Evolutionary conservation across 2,888 invertebrate species (phyloP), one percentile per base, ranked within the genome.

Genomic region (Sphecodes monilicornis): DNA sequence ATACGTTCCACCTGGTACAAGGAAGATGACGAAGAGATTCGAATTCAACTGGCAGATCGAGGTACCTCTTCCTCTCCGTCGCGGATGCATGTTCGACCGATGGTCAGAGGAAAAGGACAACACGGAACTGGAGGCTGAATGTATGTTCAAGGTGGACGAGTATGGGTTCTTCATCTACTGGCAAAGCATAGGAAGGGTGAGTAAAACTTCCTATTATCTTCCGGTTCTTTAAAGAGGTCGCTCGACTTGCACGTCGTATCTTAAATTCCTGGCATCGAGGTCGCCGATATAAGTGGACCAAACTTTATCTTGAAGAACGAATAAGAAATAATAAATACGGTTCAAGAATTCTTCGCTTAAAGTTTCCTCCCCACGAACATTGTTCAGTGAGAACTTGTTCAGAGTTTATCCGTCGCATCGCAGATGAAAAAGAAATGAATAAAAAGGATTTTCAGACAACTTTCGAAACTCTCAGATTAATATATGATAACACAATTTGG

Each of bases 81-180:
- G 96, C 94, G 99, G 99, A 79, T 97, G 98, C 91, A 96, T 97
- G 78, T 99, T 99, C 95, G 99, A 99, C 96, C 97, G 99, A 91
- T 99, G 99, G 99, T 98, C 98, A 82, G 99, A 99, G 95, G 99
- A 99, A 94, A 98, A 98, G 95, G 99, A 99, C 95, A 98, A 98
- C 93, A 97, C 97, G 70, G 99, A 98, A 91, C 96, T 97, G 80
- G 98, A 99, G 94, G 96, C 97, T 91, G 97, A 97, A 94, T 98
- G 98, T 92, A 95, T 97, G 89, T 98, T 99, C 95, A 98, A 98
- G 95, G 99, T 99, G 74, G 99, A 99, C 95, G 98, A 99, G 94
- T 98, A 98, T 95, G 99, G 99, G 69, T 99, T 99, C 96, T 99
- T 99, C 95, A 98, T 99, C 91, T 99, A 98, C 95, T 99, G 99